These are phyloP conservation scores for Chionoecetes opilio DNA, from an alignment of 1,140 invertebrate genomes.

Conservation along the genomic window DNA sequence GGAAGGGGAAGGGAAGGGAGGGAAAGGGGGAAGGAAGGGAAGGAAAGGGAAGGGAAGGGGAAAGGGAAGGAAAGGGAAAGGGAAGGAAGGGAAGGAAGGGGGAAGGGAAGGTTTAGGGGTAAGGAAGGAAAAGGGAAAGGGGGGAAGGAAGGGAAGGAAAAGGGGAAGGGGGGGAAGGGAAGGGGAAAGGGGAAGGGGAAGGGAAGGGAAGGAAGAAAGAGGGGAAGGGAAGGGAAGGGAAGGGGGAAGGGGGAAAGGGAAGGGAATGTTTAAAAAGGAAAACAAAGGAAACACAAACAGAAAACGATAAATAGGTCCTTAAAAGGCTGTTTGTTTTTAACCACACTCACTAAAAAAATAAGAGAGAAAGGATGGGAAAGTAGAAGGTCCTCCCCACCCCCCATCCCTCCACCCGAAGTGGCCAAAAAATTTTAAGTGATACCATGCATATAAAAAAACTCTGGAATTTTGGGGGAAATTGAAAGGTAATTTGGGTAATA, in stretches of 20 bases:
- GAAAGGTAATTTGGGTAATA: too few relatives aligned
- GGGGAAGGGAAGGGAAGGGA: neutral
- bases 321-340: too few relatives aligned
- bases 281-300: neutral
- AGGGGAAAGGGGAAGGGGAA: neutral
- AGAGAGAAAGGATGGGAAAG: neutral
- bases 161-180: neutral
- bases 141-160: neutral
- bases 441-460: too few relatives aligned
- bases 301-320: too few relatives aligned
- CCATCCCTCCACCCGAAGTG: too few relatives aligned
- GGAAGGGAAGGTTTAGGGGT: neutral
- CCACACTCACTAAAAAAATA: too few relatives aligned
- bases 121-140: neutral
- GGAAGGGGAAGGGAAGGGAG: neutral
- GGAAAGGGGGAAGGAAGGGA: neutral
- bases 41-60: neutral
- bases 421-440: too few relatives aligned
- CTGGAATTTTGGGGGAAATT: too few relatives aligned
- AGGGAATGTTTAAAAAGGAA: neutral
- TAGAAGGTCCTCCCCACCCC: neutral
- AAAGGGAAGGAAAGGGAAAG: neutral
- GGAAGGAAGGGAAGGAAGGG: neutral
- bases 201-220: neutral
- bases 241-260: neutral